Base-by-base conservation (phyloP, 2,888 invertebrate species). In the Chelonus formosanus region DNA sequence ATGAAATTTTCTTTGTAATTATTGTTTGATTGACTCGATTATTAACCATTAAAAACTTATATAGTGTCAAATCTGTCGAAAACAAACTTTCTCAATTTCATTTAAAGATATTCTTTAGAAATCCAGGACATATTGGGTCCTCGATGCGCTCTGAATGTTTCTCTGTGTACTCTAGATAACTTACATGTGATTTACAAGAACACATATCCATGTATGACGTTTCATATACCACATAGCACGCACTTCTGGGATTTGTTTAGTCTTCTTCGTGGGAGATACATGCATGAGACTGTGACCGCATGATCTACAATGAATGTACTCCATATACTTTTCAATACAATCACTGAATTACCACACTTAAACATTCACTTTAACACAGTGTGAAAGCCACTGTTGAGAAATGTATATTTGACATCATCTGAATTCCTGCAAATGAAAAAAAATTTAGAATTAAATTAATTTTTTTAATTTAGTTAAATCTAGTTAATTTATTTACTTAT, bases 81-180 rank as follows among this genome's bases (percentile, higher is more conserved):
- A 5, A 55, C 8, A 31, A 8, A 20, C 2, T 60, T n/a, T 43
- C 10, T 10, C 8, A 32, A 34, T 47, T 2, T n/a, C 45, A 32
- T n/a, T 48, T 10, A 2, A 20, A 6, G 6, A 34, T 20, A 7
- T 20, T 8, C 35, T 48, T 36, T 61, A 61, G 61, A 61, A 61
- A 61, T 61, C 53, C 61, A 61, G 61, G 61, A 61, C 61, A 52
- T 61, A 61, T 61, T 44, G 32, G 36, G 35, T 59, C 45, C 36
- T 48, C 48, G 71, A 71, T 61, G 72, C 68, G 78, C 78, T 78
- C 78, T 75, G 74, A 77, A 78, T 77, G 72, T 71, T 52, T 31
- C 70, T 72, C 53, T 76, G 75, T 77, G 74, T 70, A 76, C 71
- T 73, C 71, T 63, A 58, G 48, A 10, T 48, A 48, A 66, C 50